Conservation (phyloP, 2,113 vertebrate genomes). For the Cricetomys ansorgei region DNA sequence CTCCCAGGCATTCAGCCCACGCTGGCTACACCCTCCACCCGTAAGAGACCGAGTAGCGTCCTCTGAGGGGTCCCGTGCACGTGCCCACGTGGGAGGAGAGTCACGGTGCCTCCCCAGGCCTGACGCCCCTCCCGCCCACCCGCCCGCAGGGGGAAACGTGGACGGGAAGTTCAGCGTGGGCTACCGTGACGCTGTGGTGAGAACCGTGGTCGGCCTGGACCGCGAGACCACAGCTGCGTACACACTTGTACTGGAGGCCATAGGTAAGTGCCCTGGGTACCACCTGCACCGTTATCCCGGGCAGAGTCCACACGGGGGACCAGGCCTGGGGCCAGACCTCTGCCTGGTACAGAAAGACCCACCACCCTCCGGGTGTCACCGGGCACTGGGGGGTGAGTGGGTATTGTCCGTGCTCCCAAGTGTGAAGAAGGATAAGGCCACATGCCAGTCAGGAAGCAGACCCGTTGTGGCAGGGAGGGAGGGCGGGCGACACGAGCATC, state of each 20-base stretch:
- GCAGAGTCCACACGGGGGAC: not conserved
- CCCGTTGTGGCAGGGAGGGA: not conserved
- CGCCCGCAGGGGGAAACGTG: slow-evolving; percentile 92
- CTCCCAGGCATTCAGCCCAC: not conserved
- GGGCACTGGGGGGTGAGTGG: accelerated
- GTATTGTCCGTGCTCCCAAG: accelerated
- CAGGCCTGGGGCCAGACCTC: not conserved
- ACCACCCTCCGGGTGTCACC: not conserved
- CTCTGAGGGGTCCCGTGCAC: not conserved
- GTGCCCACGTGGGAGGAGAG: not conserved
- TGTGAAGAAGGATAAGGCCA: not conserved
- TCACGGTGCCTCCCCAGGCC: not conserved
- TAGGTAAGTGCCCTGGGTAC: slow-evolving; percentile 87
- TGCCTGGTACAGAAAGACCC: not conserved
- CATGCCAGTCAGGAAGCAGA: not conserved
- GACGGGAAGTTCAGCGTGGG: slow-evolving; percentile 99
- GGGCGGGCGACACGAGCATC: not conserved
- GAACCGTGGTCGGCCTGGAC: slow-evolving; percentile 95
- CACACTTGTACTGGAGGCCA: slow-evolving; percentile 94
- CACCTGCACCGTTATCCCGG: accelerated
- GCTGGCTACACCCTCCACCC: accelerated
- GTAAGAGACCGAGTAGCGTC: not conserved
- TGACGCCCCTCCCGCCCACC: not conserved
- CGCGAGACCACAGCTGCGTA: slow-evolving; percentile 93
- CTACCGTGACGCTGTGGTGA: slow-evolving; percentile 95